A percentile compares a stretch with the other conserved stretches of the same genome.
Conservation (phyloP, 2,113 vertebrate species). For the Osmerus mordax region DNA sequence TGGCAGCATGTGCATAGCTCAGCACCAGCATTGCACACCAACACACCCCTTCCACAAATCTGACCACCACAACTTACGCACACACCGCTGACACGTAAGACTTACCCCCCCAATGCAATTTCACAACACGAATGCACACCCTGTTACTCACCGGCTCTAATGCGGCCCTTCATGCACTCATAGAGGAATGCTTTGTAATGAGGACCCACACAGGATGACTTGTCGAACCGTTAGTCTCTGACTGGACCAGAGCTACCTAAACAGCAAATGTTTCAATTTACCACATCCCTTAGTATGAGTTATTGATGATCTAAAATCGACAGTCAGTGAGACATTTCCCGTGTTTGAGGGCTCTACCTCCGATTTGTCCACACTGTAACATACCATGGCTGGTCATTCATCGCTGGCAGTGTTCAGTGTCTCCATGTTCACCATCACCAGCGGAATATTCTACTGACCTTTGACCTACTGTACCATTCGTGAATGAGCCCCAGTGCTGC, state of each 20-base stretch:
- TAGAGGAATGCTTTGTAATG: neutral
- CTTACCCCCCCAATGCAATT: slow-evolving; percentile 1
- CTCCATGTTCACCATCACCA: slow-evolving; percentile 45
- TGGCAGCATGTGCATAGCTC: slow-evolving; percentile 35
- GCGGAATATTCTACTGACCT: slow-evolving; percentile 11
- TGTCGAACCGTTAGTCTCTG: no score
- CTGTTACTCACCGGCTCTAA: neutral
- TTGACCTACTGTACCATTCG: neutral
- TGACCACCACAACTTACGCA: slow-evolving; percentile 29
- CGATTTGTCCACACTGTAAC: neutral
- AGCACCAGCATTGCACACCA: slow-evolving; percentile 38
- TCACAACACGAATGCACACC: no score
- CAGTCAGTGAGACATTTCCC: neutral
- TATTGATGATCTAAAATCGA: neutral
- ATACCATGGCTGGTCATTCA: neutral
- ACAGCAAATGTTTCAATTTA: no score
- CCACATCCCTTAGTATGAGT: no score
- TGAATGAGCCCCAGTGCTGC: slow-evolving; percentile 23
- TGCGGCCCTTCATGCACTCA: neutral
- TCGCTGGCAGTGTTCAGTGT: slow-evolving; percentile 29
- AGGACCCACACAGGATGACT: no score
- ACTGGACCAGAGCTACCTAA: no score
- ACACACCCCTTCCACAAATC: slow-evolving; percentile 34
- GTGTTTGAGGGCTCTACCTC: no score
- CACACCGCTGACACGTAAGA: slow-evolving; percentile 1